Evolutionary conservation across 1,140 invertebrate genomes (phyloP).

Genomic region (Campoletis sonorensis): DNA sequence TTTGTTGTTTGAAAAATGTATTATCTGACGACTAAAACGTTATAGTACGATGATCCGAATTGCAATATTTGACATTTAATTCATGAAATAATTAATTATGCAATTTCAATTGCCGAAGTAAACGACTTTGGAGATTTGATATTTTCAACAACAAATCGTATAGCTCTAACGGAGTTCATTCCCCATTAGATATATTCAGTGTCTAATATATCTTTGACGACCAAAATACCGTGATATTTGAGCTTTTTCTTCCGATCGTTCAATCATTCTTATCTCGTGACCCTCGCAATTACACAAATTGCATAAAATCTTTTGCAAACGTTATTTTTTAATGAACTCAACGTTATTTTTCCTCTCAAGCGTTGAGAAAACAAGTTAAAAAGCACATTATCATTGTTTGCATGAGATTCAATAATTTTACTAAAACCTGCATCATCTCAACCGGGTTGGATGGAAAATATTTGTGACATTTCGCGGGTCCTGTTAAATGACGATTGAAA

Average conservation of each 20-base stretch:
- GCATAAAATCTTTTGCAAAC: too few relatives aligned
- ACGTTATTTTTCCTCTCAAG: too few relatives aligned
- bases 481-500: too few relatives aligned
- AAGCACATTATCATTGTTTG: too few relatives aligned
- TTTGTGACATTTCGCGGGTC: too few relatives aligned
- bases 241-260: too few relatives aligned
- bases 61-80: slow-evolving; percentile 12
- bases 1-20: slow-evolving; percentile 6
- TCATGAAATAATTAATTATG: neutral
- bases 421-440: neutral
- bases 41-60: slow-evolving; percentile 8
- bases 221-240: too few relatives aligned
- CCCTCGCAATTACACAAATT: neutral
- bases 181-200: slow-evolving; percentile 6
- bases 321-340: too few relatives aligned
- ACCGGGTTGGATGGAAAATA: too few relatives aligned
- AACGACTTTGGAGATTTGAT: slow-evolving; percentile 25
- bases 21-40: slow-evolving; percentile 17
- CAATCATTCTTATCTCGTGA: neutral
- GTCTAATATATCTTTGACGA: too few relatives aligned
- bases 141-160: neutral
- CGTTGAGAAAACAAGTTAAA: too few relatives aligned
- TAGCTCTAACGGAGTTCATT: slow-evolving; percentile 23
- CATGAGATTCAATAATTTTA: too few relatives aligned
- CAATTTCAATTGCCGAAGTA: slow-evolving; percentile 19